Evolutionary conservation across 2,888 invertebrate species (phyloP).

Genomic region (Mythimna impura): DNA sequence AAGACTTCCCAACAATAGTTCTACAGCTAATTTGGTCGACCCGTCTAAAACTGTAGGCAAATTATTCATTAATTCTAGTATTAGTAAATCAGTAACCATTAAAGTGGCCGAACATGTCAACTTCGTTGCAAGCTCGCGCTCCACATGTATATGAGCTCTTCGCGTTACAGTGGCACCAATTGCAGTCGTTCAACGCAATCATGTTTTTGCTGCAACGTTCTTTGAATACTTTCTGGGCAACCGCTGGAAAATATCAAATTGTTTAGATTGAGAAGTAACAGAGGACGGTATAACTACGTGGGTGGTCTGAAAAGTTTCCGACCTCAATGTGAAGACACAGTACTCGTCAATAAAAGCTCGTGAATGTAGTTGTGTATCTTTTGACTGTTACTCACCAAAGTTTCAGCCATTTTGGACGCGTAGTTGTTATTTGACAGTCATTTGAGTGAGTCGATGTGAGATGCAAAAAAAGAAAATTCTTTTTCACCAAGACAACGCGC

Average conservation of each 20-base stretch:
- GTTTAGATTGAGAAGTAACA: not conserved
- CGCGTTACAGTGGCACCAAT: conserved; percentile 79
- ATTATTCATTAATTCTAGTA: not conserved
- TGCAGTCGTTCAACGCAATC: conserved; percentile 81
- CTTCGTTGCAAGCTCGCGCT: conserved; percentile 73
- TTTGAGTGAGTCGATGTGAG: too few species aligned
- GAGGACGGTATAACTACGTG: not conserved
- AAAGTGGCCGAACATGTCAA: conserved; percentile 86
- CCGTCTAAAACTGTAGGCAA: not conserved
- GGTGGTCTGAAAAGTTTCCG: too few species aligned
- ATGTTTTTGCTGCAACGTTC: conserved; percentile 68
- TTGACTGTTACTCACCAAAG: too few species aligned
- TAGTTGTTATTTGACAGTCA: too few species aligned
- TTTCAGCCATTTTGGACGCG: too few species aligned
- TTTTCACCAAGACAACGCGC: too few species aligned
- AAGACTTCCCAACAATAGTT: not conserved
- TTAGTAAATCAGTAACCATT: conserved; percentile 72
- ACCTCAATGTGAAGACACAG: too few species aligned
- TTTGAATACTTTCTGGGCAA: conserved; percentile 70
- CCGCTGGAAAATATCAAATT: conserved; percentile 65
- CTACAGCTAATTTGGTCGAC: not conserved
- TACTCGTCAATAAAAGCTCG: too few species aligned
- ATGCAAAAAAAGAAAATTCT: too few species aligned
- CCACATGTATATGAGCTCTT: conserved; percentile 71
- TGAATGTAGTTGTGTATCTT: too few species aligned